Base-by-base conservation (phyloP, 2,888 invertebrate species). In the Holacanthella duospinosa region DNA sequence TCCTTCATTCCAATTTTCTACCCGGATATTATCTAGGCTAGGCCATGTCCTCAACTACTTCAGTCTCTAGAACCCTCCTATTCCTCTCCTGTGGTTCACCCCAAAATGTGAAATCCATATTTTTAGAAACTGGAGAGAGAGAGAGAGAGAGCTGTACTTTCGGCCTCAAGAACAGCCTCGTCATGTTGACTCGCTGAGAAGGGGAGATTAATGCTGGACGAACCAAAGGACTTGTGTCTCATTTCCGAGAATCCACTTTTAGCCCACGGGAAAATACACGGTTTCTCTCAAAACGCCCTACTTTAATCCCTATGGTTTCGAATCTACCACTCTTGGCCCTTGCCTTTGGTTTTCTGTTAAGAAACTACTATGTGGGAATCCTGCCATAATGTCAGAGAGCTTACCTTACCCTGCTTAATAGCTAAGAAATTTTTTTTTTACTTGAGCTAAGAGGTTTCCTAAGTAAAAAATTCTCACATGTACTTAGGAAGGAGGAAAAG, bases 81-180 rank as follows among this genome's bases (percentile, higher is more conserved):
- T 16, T 36, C 6, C 9, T 36, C 16, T 16, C 36, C 36, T 36
- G 36, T 36, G 36, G 36, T 16, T 36, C 36, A 9, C 48, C 48
- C 48, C 48, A 48, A 48, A 48, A 48, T 48, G 48, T 48, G 48
- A 48, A 48, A 48, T 48, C 48, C 48, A 48, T 48, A 48, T 48
- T 48, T 48, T 48, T 48, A 21, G 48, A 48, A 48, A 21, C 4
- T 4, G 48, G 48, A 48, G 16, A 36, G 16, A 36, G 36, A 36
- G 16, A 36, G 36, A 36, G n/a, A n/a, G n/a, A n/a, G n/a, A n/a
- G n/a, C n/a, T n/a, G n/a, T n/a, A n/a, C n/a, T n/a, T n/a, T n/a
- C n/a, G n/a, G n/a, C n/a, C n/a, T n/a, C n/a, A n/a, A n/a, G n/a
- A n/a, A n/a, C n/a, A 36, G 36, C 36, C 36, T 36, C 36, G 36